Conservation (phyloP, 2,888 invertebrate species). For the Linnaemya vulpina region DNA sequence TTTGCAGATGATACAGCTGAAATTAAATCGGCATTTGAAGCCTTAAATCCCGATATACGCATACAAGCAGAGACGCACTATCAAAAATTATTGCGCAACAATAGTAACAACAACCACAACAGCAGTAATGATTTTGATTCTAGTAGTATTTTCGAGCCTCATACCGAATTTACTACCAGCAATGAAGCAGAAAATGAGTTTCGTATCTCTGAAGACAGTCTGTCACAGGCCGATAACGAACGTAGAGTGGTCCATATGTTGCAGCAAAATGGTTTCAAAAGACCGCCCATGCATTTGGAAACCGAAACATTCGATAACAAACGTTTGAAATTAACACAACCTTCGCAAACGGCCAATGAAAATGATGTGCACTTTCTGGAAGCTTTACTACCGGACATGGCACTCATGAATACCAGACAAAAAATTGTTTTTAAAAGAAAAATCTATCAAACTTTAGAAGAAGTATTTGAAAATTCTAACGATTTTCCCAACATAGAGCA, state of each 20-base stretch:
- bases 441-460: conserved; percentile 74
- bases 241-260: conserved; percentile 28
- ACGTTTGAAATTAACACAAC: conserved; percentile 46
- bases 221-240: conserved; percentile 31
- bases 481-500: conserved; percentile 73
- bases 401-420: conserved; percentile 74
- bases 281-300: conserved; percentile 63
- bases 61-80: conserved; percentile 52
- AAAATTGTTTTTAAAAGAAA: conserved; percentile 75
- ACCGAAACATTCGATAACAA: conserved; percentile 54
- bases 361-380: conserved; percentile 73
- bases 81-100: conserved; percentile 51
- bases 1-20: conserved; percentile 54
- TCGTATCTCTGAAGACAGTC: conserved; percentile 44
- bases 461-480: conserved; percentile 73
- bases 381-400: conserved; percentile 74
- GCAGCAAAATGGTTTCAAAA: conserved; percentile 40
- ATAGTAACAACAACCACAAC: conserved; percentile 45
- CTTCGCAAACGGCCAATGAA: conserved; percentile 37
- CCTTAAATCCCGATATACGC: conserved; percentile 64
- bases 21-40: conserved; percentile 67
- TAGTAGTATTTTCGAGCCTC: conserved; percentile 64
- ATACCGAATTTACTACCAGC: conserved; percentile 52
- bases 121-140: conserved; percentile 72
- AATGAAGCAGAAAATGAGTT: conserved; percentile 68